Evolutionary conservation across 2,888 invertebrate genomes (phyloP), one percentile per base, ranked within the genome.

Genomic region (Scaptomyza reducta): DNA sequence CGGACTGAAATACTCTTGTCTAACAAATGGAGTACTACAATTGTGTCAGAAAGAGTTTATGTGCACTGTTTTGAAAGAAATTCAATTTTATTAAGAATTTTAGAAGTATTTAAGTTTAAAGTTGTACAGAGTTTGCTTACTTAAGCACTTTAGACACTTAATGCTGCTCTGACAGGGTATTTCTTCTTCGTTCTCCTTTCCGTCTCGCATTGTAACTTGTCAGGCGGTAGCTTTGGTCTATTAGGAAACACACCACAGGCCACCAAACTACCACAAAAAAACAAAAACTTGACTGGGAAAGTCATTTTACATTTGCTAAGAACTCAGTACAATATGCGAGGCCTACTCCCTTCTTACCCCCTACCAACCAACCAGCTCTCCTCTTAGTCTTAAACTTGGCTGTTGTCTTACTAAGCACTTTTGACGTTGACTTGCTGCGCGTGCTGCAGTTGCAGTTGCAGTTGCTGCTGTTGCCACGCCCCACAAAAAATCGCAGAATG

Each of bases 171-270:
- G 3, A 7, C 1, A 84, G 78, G 1, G 78, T 38, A 69, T 74
- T 3, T 0, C 0, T 0, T 0, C 0, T 69, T 70, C 58, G 62
- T 25, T 40, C 3, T 25, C 2, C 33, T 61, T 69, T 53, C 59
- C 62, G 68, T 56, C 64, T 51, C 84, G 77, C 82, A 66, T 67
- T 70, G 71, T 61, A 63, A 72, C 70, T 77, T 77, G 79, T 60
- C 78, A 50, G 77, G 85, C 79, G 85, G 79, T 87, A 74, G 87
- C 79, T 87, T 79, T 67, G 59, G 79, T 79, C 85, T 87, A 73
- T 79, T 84, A 79, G 79, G 64, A 80, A 74, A 84, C 76, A 76
- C 74, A 60, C 57, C 53, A 72, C 38, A 51, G 54, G 67, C 66
- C 53, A 9, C 44, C 53, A 40, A 35, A 33, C 3, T 4, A 31